Base-by-base conservation (phyloP, 1,140 invertebrate species). In the Choristoneura fumiferana region DNA sequence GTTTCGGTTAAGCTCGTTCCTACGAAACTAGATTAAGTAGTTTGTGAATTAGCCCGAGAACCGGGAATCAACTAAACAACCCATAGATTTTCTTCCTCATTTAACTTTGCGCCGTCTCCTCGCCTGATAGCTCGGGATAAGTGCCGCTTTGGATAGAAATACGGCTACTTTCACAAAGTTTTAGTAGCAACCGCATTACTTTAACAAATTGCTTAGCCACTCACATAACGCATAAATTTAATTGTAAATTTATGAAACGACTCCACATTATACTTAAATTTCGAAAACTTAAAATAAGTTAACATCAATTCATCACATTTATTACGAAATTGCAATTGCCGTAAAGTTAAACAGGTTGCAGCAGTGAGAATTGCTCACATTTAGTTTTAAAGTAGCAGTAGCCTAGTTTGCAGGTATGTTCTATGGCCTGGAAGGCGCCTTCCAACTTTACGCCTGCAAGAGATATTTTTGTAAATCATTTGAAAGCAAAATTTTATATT, bases 81-180 rank as follows among this genome's bases (percentile, higher is more conserved):
- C 73, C 67, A 73, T 76, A 76, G 63, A 73, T 76, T 76, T 76
- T 72, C 71, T 73, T 73, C 60, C 68, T 73, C 68, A 73, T 73
- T 76, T 73, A 76, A 76, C 73, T 76, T 76, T 67, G 38, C 57
- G 61, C 45, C 59, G 57, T 66, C 58, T 64, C 49, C 39, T 53
- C 18, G 5, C 57, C 58, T 29, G 68, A 69, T 66, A 63, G 57
- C 54, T 58, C 40, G 54, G 62, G 71, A 73, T 76, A 73, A 73
- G 66, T 63, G 35, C 43, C 43, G 22, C 43, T 49, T 49, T 49
- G 10, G 43, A 49, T 33, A 49, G 43, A 49, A 49, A 49, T 49
- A 49, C 22, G 6, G 43, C 43, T 49, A 49, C 22, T 33, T 49
- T 49, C 10, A 12, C 13, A 22, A 49, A 49, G 43, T 33, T 49